phyloP scores from a whole-genome alignment of 1,140 invertebrate genomes.

The Drosophila paulistorum region DNA sequence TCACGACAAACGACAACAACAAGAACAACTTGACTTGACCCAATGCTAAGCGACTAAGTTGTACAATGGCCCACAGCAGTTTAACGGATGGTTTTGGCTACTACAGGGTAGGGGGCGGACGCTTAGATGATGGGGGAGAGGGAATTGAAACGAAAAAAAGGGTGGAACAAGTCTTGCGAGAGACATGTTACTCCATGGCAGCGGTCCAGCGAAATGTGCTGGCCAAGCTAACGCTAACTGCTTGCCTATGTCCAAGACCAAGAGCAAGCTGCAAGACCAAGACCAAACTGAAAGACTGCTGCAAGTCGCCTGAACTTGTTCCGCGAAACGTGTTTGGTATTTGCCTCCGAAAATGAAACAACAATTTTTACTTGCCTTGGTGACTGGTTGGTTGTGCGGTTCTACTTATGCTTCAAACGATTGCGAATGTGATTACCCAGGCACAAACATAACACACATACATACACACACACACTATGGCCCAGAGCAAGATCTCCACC shows the following conservation, averaged over 20 bases:
- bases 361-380: constrained; percentile 29
- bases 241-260: constrained; percentile 36
- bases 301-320: constrained; percentile 71
- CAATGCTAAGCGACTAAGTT: constrained; percentile 78
- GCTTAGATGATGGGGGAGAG: too few relatives aligned
- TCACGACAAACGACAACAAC: constrained; percentile 36
- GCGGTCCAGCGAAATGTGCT: constrained; percentile 38
- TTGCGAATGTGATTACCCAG: constrained; percentile 54
- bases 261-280: not conserved
- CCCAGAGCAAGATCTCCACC: constrained; percentile 40
- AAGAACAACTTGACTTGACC: constrained; percentile 63
- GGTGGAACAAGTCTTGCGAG: constrained; percentile 71
- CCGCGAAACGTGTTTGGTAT: constrained; percentile 76
- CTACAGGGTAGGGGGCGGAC: constrained; percentile 27
- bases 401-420: constrained; percentile 50
- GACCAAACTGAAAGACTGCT: constrained; percentile 19
- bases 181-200: constrained; percentile 70
- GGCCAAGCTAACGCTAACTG: constrained; percentile 23
- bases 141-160: constrained; percentile 36
- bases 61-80: constrained; percentile 78
- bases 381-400: constrained; percentile 59
- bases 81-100: constrained; percentile 61
- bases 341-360: constrained; percentile 55
- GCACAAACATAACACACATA: constrained; percentile 34
- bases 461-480: constrained; percentile 35